Percentiles rank a stretch among this genome's conserved stretches.
Conservation (phyloP, 2,797 vertebrate genomes). For the Sitta carolinensis region DNA sequence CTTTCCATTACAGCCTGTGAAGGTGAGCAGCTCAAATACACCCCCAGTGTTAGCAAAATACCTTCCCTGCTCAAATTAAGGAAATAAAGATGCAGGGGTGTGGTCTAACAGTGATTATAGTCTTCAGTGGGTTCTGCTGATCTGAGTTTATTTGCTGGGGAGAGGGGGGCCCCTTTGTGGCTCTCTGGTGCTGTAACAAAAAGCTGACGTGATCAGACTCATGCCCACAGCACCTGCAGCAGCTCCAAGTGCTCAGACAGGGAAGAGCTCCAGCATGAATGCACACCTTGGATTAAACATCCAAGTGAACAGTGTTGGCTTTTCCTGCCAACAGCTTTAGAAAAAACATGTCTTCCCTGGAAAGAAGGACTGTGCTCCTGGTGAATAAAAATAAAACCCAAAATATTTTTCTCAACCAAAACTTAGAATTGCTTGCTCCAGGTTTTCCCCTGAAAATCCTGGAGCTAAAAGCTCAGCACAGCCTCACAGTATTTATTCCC, state of each 20-base stretch:
- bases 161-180: neutral
- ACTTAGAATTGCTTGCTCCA: neutral
- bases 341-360: neutral
- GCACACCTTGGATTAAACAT: neutral
- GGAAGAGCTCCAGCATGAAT: neutral
- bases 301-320: neutral
- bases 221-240: neutral
- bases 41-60: fast-evolving
- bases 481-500: neutral
- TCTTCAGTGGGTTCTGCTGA: neutral
- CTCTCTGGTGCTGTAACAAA: neutral
- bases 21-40: neutral
- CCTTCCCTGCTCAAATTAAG: neutral
- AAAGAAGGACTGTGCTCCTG: neutral
- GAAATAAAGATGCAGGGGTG: neutral
- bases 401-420: neutral
- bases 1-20: neutral
- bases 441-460: neutral
- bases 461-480: neutral
- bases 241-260: neutral
- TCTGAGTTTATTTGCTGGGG: neutral
- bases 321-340: neutral
- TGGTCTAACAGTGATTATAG: neutral
- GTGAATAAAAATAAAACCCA: neutral
- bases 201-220: neutral